Evolutionary conservation across 1,140 invertebrate genomes (phyloP).

Genomic region (Zaprionus ghesquierei): DNA sequence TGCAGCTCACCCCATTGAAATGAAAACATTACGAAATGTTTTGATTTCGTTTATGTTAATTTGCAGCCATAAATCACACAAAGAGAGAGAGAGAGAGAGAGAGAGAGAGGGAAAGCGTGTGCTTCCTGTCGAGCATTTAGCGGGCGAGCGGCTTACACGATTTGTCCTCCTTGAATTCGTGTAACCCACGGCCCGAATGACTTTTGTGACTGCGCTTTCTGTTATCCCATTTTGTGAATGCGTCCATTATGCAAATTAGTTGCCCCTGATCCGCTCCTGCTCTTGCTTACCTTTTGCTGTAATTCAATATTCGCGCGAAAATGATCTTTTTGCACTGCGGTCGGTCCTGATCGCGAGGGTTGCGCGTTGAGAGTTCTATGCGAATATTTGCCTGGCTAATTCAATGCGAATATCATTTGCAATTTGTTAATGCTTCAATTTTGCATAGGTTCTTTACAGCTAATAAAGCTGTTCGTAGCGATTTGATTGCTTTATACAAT

Average conservation of each 20-base stretch:
- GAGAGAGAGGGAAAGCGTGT: conserved; percentile 49
- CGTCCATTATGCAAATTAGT: conserved; percentile 62
- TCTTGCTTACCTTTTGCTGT: conserved; percentile 26
- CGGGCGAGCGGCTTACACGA: conserved; percentile 13
- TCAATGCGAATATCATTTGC: conserved; percentile 43
- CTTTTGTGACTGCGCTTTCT: conserved; percentile 40
- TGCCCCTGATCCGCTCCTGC: conserved; percentile 36
- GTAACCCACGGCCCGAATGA: too few relatives aligned
- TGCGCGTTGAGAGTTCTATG: too few relatives aligned
- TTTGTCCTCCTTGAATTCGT: conserved; percentile 45
- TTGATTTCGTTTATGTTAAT: conserved; percentile 77
- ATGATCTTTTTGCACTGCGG: conserved; percentile 1
- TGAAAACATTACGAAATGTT: conserved; percentile 73
- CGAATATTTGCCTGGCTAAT: conserved; percentile 49
- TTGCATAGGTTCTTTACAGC: conserved; percentile 9
- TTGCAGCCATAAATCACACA: conserved; percentile 63
- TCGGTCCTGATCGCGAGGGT: not conserved
- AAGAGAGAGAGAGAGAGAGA: not conserved
- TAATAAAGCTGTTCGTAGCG: conserved; percentile 7
- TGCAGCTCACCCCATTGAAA: conserved; percentile 32
- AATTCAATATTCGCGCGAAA: conserved; percentile 68
- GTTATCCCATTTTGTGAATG: conserved; percentile 45
- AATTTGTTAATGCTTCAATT: conserved; percentile 55
- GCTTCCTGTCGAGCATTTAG: conserved; percentile 59
- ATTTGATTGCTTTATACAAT: not conserved